phyloP scores from a whole-genome alignment of 2,888 invertebrate species.

The Saturnia pavonia region DNA sequence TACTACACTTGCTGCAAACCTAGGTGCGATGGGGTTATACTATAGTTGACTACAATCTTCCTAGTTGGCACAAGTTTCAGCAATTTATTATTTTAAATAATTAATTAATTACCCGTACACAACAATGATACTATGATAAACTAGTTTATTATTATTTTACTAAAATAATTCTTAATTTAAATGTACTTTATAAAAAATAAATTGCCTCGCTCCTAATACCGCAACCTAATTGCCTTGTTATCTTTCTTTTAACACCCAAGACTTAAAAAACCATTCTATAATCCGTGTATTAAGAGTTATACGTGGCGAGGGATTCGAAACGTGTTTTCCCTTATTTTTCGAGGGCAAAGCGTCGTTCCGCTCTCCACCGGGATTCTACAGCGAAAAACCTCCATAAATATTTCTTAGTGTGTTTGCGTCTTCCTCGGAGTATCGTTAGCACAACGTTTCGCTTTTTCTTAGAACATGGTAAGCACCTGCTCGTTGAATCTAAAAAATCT shows the following conservation, averaged over 20 bases:
- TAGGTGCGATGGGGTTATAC: too few relatives aligned
- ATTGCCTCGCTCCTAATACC: conserved; percentile 25
- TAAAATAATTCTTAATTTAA: conserved; percentile 7
- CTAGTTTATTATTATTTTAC: not conserved
- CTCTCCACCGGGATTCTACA: conserved; percentile 71
- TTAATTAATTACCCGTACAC: too few relatives aligned
- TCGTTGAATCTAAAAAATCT: conserved; percentile 41
- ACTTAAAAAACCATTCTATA: conserved; percentile 75
- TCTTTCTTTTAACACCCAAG: conserved; percentile 74
- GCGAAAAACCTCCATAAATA: conserved; percentile 81
- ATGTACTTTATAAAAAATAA: conserved; percentile 1
- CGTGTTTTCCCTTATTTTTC: conserved; percentile 75
- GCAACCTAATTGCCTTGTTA: conserved; percentile 73
- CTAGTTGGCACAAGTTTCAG: too few relatives aligned
- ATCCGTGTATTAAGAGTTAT: conserved; percentile 79
- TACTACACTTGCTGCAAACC: too few relatives aligned
- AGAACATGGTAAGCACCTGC: conserved; percentile 61
- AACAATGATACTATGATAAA: not conserved
- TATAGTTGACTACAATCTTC: too few relatives aligned
- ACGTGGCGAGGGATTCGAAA: conserved; percentile 74
- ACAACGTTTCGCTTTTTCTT: conserved; percentile 69
- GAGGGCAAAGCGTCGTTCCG: conserved; percentile 62
- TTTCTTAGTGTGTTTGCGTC: conserved; percentile 81
- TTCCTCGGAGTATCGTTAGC: conserved; percentile 79
- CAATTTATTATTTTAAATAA: too few relatives aligned